Evolutionary conservation across 2,797 vertebrate species (phyloP), one percentile per base, ranked within the genome.

Genomic region (Tauraco hartlaubi): DNA sequence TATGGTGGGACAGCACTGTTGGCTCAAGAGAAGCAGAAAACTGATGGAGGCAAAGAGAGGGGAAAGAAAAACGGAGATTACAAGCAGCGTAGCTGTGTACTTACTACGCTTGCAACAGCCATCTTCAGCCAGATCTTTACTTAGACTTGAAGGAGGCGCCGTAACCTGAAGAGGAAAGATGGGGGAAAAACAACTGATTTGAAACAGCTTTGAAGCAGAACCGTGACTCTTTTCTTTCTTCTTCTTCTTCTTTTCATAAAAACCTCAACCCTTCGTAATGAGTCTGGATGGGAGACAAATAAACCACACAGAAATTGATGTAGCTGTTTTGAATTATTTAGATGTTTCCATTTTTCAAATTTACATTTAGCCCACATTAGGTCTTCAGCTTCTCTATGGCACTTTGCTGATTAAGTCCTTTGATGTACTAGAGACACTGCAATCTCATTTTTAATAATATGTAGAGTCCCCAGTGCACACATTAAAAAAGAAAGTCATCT

Each of bases 1-100:
- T 55, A 7, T 0, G 0, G 14, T 75, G 55, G n/a, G 52, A 54
- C 4, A 1, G 41, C 46, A 63, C 35, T 3, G 2, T 5, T 28
- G 52, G 46, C 63, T 72, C 0, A 0, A 54, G 56, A 79, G 33
- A 72, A 33, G 21, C 26, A 88, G 72, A 88, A 90, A 74, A 62
- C 4, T n/a, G 35, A 44, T 23, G 44, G 11, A 63, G 59, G 41
- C 18, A 54, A 58, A 79, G n/a, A 3, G 6, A 1, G 3, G 1
- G 7, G 7, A 1, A 33, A 39, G 20, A 9, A 66, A 58, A 79
- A 59, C 0, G 1, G 17, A 61, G 55, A 63, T 61, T 23, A 69
- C 14, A 33, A 75, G 31, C 48, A 22, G 51, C 1, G 1, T 12
- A 33, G 17, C 20, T 71, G 29, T 85, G 37, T 92, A 96, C 96